Percentiles rank a stretch among this genome's conserved stretches.
Evolutionary conservation across 2,888 invertebrate species (phyloP).

Genomic region (Altica lythri): DNA sequence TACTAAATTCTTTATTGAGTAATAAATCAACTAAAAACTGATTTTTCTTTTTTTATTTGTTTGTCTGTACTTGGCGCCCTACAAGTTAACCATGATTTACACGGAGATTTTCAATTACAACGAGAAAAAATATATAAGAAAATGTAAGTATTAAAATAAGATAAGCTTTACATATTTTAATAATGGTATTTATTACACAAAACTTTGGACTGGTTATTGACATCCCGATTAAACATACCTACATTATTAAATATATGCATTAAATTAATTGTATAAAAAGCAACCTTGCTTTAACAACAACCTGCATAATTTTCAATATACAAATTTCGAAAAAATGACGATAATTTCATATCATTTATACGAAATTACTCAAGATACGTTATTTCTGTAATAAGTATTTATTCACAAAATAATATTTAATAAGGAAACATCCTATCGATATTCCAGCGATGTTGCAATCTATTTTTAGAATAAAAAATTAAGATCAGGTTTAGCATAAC

Average conservation of each 20-base stretch:
- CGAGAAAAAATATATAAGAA: too few species aligned
- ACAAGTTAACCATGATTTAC: too few species aligned
- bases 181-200: too few species aligned
- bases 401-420: conserved; percentile 19
- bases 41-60: too few species aligned
- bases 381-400: conserved; percentile 17
- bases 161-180: too few species aligned
- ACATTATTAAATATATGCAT: conserved; percentile 1
- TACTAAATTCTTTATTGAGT: too few species aligned
- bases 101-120: too few species aligned
- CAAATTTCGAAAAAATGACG: neutral
- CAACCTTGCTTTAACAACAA: conserved; percentile 5
- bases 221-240: too few species aligned
- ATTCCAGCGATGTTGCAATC: neutral
- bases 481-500: neutral
- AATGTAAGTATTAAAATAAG: too few species aligned
- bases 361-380: conserved; percentile 6
- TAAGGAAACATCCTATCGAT: conserved; percentile 10
- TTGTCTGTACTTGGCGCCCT: too few species aligned
- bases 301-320: conserved; percentile 15
- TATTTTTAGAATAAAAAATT: neutral
- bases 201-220: too few species aligned
- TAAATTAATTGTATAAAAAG: conserved; percentile 5
- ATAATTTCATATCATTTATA: conserved; percentile 11
- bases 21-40: too few species aligned